Evolutionary conservation across 2,888 invertebrate genomes (phyloP).

Genomic region (Brassicogethes aeneus): DNA sequence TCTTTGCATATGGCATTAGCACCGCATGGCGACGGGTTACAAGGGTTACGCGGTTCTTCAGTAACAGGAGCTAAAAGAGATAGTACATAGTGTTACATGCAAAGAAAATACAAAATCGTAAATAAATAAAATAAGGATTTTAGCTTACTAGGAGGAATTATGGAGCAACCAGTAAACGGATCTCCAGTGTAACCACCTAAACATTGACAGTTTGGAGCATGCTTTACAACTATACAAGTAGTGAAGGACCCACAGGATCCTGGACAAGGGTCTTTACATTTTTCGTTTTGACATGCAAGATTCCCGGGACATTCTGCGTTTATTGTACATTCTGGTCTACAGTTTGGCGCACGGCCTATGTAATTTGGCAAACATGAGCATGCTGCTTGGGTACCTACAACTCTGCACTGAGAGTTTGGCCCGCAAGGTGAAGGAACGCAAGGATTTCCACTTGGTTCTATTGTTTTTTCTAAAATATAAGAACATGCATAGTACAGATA

Average conservation of each 20-base stretch:
- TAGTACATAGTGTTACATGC: conserved; percentile 7
- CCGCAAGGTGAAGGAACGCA: conserved; percentile 59
- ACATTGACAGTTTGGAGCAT: conserved; percentile 71
- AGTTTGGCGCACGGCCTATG: conserved; percentile 53
- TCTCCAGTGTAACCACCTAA: conserved; percentile 59
- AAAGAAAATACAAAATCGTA: conserved; percentile 5
- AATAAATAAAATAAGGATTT: conserved; percentile 11
- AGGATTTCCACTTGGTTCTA: conserved; percentile 41
- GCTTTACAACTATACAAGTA: conserved; percentile 66
- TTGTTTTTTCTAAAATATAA: conserved; percentile 10
- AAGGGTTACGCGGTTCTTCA: conserved; percentile 45
- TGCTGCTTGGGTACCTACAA: conserved; percentile 47
- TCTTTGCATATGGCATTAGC: conserved; percentile 57
- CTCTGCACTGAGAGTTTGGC: conserved; percentile 51
- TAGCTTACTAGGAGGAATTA: conserved; percentile 49
- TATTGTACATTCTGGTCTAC: conserved; percentile 58
- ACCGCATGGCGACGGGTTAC: conserved; percentile 59
- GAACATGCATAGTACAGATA: conserved; percentile 15
- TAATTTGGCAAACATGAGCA: conserved; percentile 53
- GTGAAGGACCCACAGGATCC: conserved; percentile 70
- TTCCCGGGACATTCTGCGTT: conserved; percentile 67
- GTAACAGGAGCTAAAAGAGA: conserved; percentile 40
- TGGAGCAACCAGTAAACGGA: conserved; percentile 52
- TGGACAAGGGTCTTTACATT: conserved; percentile 70
- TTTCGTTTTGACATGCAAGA: conserved; percentile 68